A percentile compares a stretch with the other conserved stretches of the same genome.
These are phyloP conservation scores for Sorex maritimensis DNA, from an alignment of 2,797 vertebrate genomes.

Conservation along the genomic window DNA sequence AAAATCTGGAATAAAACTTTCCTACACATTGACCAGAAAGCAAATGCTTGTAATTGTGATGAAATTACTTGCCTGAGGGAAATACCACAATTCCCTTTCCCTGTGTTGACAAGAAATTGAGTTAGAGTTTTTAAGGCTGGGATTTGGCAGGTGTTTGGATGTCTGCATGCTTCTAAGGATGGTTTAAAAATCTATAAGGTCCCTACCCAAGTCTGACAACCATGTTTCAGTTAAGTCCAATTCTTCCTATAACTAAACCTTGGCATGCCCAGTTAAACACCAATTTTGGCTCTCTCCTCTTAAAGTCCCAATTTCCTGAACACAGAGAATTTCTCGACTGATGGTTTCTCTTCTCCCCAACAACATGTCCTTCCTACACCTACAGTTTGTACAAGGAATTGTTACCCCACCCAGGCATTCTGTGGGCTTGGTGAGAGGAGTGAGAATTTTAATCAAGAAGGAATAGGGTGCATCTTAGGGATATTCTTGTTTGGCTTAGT, in stretches of 20 bases:
- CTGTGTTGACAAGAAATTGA: not conserved
- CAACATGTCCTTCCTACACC: constrained; percentile 20
- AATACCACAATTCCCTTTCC: constrained; percentile 56
- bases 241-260: constrained; percentile 39
- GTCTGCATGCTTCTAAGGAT: constrained; percentile 35
- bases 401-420: constrained; percentile 39
- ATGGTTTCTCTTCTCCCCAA: constrained; percentile 50
- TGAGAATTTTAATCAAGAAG: constrained; percentile 61
- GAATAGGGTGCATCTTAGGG: constrained; percentile 4
- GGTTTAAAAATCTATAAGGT: not conserved
- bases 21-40: constrained; percentile 25
- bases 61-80: constrained; percentile 63
- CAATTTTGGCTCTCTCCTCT: not conserved
- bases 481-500: constrained; percentile 22
- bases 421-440: constrained; percentile 43
- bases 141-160: constrained; percentile 1
- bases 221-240: constrained; percentile 40
- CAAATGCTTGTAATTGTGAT: constrained; percentile 35
- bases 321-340: constrained; percentile 36
- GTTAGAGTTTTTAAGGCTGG: constrained; percentile 25
- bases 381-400: constrained; percentile 26
- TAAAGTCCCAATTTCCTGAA: constrained; percentile 21
- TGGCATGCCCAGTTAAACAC: constrained; percentile 41
- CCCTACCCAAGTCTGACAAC: not conserved
- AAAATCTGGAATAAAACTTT: constrained; percentile 55